phyloP scores from a whole-genome alignment of 2,888 invertebrate genomes.

The Pandemis heparana region DNA sequence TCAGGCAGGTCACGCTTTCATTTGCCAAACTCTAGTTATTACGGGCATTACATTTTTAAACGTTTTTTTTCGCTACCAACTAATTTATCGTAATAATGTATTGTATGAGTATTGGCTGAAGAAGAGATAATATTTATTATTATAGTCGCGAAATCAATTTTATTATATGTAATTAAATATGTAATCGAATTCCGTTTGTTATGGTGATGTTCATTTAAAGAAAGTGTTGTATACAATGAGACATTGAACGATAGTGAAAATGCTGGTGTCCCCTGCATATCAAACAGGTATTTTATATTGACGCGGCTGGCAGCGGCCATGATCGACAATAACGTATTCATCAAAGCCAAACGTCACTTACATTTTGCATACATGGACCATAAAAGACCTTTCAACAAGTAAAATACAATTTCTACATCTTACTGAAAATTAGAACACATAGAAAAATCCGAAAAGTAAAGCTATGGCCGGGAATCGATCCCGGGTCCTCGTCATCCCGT shows the following conservation, averaged over 20 bases:
- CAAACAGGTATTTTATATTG: conserved; percentile 61
- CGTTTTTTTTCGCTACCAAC: too few species aligned
- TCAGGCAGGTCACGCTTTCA: too few species aligned
- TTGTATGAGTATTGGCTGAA: not conserved
- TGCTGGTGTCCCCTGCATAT: conserved; percentile 63
- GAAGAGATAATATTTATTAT: not conserved
- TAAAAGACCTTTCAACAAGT: too few species aligned
- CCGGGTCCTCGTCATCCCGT: too few species aligned
- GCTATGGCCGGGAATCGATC: too few species aligned
- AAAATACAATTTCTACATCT: too few species aligned
- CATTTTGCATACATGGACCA: not conserved
- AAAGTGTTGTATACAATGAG: conserved; percentile 75
- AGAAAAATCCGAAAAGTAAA: too few species aligned
- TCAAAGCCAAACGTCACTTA: not conserved
- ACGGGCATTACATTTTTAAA: too few species aligned
- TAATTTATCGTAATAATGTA: too few species aligned
- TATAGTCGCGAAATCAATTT: conserved; percentile 41
- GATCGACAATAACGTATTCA: conserved; percentile 38
- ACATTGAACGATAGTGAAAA: conserved; percentile 83
- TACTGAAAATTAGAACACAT: too few species aligned
- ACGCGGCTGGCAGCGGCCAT: conserved; percentile 46
- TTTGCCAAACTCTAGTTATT: too few species aligned
- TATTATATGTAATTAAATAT: conserved; percentile 32
- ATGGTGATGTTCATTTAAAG: conserved; percentile 72
- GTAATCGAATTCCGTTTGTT: conserved; percentile 58